phyloP scores from a whole-genome alignment of 2,113 vertebrate species.

The Silurus meridionalis region DNA sequence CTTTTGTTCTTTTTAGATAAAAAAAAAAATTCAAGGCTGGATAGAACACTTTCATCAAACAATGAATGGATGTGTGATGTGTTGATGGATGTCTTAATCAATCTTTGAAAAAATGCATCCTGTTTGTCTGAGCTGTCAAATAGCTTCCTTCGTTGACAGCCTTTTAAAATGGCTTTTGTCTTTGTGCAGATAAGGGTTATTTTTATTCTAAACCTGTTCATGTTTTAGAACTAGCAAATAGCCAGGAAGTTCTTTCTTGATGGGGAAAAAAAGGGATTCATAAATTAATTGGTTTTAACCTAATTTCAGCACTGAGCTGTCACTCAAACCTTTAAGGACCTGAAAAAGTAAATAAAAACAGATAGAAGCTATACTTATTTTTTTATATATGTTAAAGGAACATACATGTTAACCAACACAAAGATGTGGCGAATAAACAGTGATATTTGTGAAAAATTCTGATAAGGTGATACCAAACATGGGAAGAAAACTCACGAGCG shows the following conservation, averaged over 20 bases:
- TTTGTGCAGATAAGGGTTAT: not conserved
- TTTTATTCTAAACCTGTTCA: conserved; percentile 12
- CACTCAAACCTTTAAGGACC: not conserved
- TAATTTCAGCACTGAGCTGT: conserved; percentile 3
- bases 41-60: conserved; percentile 25
- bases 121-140: conserved; percentile 31
- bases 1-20: conserved; percentile 27
- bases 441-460: not conserved
- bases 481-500: conserved; percentile 29
- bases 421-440: not conserved
- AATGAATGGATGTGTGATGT: conserved; percentile 34
- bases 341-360: too few species aligned
- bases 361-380: not conserved
- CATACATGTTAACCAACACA: not conserved
- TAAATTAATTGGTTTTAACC: conserved; percentile 10
- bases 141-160: conserved; percentile 1
- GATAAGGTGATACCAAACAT: not conserved
- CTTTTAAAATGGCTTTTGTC: conserved; percentile 27
- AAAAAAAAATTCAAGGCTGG: conserved; percentile 15
- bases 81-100: conserved; percentile 30
- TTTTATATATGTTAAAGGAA: not conserved
- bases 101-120: conserved; percentile 24
- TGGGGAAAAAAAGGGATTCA: not conserved
- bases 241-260: not conserved
- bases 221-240: not conserved